Evolutionary conservation across 2,797 vertebrate genomes (phyloP).

Genomic region (Coregonus sp.): DNA sequence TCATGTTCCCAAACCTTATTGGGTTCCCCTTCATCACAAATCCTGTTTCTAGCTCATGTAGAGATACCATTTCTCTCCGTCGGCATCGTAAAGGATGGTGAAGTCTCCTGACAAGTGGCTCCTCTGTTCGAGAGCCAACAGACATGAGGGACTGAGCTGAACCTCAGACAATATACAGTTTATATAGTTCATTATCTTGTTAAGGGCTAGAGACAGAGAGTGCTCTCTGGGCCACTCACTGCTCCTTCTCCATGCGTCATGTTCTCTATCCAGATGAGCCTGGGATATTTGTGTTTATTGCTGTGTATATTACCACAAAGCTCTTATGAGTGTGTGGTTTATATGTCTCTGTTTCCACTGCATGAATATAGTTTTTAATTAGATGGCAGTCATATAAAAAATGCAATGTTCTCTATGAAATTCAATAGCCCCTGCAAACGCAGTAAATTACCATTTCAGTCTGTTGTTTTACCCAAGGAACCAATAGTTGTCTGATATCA

Average conservation of each 20-base stretch:
- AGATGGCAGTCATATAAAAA: too few relatives aligned
- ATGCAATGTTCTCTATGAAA: background rate
- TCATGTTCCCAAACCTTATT: background rate
- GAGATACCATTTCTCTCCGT: background rate
- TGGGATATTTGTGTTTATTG: too few relatives aligned
- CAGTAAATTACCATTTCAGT: too few relatives aligned
- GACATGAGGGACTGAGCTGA: conserved; percentile 23
- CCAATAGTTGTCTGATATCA: too few relatives aligned
- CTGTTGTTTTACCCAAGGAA: too few relatives aligned
- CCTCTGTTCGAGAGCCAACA: conserved; percentile 42
- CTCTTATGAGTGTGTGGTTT: background rate
- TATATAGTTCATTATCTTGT: conserved; percentile 34
- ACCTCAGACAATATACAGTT: conserved; percentile 32
- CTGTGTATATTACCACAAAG: background rate
- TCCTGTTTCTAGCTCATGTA: conserved; percentile 4
- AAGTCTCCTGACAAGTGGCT: conserved; percentile 20
- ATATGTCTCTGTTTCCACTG: background rate
- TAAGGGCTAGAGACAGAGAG: conserved; percentile 11
- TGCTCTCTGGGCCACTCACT: background rate
- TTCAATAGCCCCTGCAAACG: too few relatives aligned
- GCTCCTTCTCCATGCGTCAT: background rate
- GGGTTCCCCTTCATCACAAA: conserved; percentile 5
- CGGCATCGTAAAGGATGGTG: conserved; percentile 12
- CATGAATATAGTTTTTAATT: too few relatives aligned
- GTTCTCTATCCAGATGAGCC: too few relatives aligned